Conservation (phyloP, 2,888 invertebrate species). For the Andrena chrysosceles region DNA sequence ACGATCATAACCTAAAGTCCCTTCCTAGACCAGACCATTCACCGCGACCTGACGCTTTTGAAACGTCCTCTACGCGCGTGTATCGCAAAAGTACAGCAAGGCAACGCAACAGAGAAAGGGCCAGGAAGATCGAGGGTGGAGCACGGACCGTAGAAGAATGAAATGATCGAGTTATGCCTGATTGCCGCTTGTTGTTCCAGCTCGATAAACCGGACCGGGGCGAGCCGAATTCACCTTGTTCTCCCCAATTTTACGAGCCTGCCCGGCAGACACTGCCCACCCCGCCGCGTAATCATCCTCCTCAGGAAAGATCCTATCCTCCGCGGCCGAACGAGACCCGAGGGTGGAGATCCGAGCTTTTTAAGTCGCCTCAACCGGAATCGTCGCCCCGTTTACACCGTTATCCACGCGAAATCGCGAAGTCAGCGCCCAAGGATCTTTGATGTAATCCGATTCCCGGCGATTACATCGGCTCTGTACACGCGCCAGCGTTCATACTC, state of each 20-base stretch:
- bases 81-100: slow-evolving; percentile 43
- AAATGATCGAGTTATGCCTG: slow-evolving; percentile 83
- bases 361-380: slow-evolving; percentile 10
- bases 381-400: slow-evolving; percentile 8
- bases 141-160: slow-evolving; percentile 79
- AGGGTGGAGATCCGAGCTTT: slow-evolving; percentile 15
- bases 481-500: slow-evolving; percentile 15
- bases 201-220: slow-evolving; percentile 81
- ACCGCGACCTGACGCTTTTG: slow-evolving; percentile 6
- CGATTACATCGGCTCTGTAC: slow-evolving; percentile 28
- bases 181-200: slow-evolving; percentile 83
- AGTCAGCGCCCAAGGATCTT: slow-evolving; percentile 52
- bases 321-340: background rate
- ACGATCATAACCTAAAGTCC: too few relatives aligned
- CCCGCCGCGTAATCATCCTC: slow-evolving; percentile 52
- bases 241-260: slow-evolving; percentile 71
- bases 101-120: slow-evolving; percentile 45
- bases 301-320: slow-evolving; percentile 27
- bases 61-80: slow-evolving; percentile 24
- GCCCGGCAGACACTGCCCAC: slow-evolving; percentile 18
- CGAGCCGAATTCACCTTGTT: slow-evolving; percentile 73
- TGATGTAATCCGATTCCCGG: slow-evolving; percentile 51
- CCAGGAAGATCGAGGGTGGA: slow-evolving; percentile 68
- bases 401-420: slow-evolving; percentile 48
- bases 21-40: too few relatives aligned